Evolutionary conservation across 2,888 invertebrate species (phyloP), one percentile per base, ranked within the genome.

Genomic region (Zootermopsis nevadensis): DNA sequence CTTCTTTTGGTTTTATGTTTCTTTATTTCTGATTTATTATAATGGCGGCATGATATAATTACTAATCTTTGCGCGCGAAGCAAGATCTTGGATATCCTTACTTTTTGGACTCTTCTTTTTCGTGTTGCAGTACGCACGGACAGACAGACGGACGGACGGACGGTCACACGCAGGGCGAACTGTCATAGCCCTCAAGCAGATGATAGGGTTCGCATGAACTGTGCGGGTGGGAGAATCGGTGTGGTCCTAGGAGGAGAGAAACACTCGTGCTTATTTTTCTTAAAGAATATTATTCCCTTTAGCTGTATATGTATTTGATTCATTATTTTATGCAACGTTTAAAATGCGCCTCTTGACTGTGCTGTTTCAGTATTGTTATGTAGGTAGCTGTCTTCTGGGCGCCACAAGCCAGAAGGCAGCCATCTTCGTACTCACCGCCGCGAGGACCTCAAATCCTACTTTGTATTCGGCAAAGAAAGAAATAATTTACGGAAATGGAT

Each of bases 41-140:
- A 79, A 60, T 79, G 79, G 79, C 79, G 79, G 79, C 79, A 79
- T 79, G 79, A 79, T 79, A 79, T 79, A 79, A 79, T 79, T 79
- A 79, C 35, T 79, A 79, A 79, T 79, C 79, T 79, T 79, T 66
- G 79, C 48, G 55, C 53, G n/a, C 48, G 76, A 38, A 38, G 27
- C 27, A 35, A 72, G 72, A 72, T 72, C 33, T 72, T 33, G 31
- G 77, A 53, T 77, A 53, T 76, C 42, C 42, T 76, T 76, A 22
- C 22, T 72, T n/a, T 72, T 24, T 72, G 27, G 7, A 27, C 76
- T 24, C 42, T 24, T 42, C 31, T 77, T 35, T 12, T n/a, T 24
- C 38, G 74, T 15, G 30, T 38, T 35, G 42, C 19, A 48, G 15
- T 48, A 76, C 15, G 19, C 15, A 24, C 38, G 66, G 31, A 31